These are phyloP conservation scores for Schizopygopsis pylzovi DNA, from an alignment of 2,797 vertebrate species.

Conservation along the genomic window DNA sequence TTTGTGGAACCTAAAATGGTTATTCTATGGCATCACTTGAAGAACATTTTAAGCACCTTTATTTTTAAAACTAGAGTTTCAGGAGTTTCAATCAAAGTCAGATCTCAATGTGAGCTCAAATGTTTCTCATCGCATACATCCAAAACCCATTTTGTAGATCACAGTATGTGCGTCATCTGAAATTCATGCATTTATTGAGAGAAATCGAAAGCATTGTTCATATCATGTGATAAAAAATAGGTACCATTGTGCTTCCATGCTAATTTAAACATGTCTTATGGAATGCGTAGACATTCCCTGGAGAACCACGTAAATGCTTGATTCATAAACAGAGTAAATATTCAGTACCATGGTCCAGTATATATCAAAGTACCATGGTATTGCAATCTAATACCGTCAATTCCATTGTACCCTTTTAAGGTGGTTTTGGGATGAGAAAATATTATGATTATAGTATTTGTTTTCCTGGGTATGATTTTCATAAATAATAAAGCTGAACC, in stretches of 20 bases:
- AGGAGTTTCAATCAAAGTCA: neutral
- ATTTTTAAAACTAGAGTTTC: neutral
- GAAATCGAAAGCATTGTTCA: neutral
- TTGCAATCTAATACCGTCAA: neutral
- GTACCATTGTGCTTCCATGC: neutral
- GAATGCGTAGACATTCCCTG: neutral
- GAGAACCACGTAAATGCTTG: neutral
- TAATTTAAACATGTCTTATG: neutral
- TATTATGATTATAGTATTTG: neutral
- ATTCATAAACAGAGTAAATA: neutral
- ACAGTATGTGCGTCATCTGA: neutral
- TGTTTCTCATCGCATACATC: neutral
- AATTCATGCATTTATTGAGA: neutral
- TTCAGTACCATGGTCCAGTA: neutral
- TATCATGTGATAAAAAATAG: neutral
- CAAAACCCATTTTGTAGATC: neutral
- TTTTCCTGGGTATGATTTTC: neutral
- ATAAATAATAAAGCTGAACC: conserved; percentile 3
- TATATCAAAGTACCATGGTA: neutral
- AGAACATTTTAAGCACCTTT: neutral
- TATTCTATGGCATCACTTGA: neutral
- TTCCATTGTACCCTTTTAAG: neutral
- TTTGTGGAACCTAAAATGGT: neutral
- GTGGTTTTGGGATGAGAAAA: neutral
- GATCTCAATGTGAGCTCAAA: neutral